Percentiles rank a stretch among this genome's conserved stretches.
These are phyloP conservation scores for Lycaena phlaeas DNA, from an alignment of 2,888 invertebrate species.

Conservation along the genomic window DNA sequence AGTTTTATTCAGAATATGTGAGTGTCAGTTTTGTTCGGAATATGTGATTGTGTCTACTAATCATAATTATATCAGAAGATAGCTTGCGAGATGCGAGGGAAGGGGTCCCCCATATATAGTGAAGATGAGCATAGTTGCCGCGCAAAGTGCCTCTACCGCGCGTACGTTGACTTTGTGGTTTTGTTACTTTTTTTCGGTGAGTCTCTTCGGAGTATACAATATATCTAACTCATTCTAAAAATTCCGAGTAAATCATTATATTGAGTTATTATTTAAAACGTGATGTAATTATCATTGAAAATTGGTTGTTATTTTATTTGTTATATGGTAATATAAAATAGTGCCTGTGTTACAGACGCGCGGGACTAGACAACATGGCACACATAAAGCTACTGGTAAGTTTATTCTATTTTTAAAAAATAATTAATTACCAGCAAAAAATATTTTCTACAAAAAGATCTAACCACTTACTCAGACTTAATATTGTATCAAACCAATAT, in stretches of 20 bases:
- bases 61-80: slow-evolving; percentile 9
- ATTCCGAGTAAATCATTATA: neutral
- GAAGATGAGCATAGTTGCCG: slow-evolving; percentile 33
- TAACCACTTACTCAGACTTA: no score
- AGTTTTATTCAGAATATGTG: no score
- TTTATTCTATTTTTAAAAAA: neutral
- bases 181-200: neutral
- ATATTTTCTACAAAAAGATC: no score
- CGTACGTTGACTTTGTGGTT: slow-evolving; percentile 18
- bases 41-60: slow-evolving; percentile 9
- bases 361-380: slow-evolving; percentile 8
- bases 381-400: slow-evolving; percentile 8
- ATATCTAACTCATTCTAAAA: neutral
- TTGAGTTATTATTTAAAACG: neutral
- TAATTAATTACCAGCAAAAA: no score
- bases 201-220: neutral
- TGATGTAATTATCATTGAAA: neutral
- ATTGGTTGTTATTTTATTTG: neutral
- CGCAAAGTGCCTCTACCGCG: slow-evolving; percentile 32
- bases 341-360: slow-evolving; percentile 8
- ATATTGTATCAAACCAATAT: no score
- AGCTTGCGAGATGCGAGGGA: slow-evolving; percentile 18
- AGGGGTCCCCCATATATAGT: slow-evolving; percentile 48
- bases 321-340: neutral
- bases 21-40: neutral